Conservation (phyloP, 2,113 vertebrate genomes). For the Sander vitreus region DNA sequence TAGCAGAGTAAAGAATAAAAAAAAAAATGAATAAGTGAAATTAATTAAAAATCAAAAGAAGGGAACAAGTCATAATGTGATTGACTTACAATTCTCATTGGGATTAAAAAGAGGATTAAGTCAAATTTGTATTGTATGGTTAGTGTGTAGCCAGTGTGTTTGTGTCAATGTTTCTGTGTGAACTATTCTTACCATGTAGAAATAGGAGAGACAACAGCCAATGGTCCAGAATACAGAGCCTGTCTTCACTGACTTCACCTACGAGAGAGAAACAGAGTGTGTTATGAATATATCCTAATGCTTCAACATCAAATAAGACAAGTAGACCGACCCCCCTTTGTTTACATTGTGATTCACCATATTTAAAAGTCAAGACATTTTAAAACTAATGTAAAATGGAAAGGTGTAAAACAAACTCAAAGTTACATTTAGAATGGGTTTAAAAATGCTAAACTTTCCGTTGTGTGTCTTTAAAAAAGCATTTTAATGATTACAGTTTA, state of each 20-base stretch:
- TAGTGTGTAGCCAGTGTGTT: background rate
- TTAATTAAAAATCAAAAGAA: background rate
- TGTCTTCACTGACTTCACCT: slow-evolving; percentile 98
- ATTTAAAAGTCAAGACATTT: background rate
- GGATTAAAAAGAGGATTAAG: background rate
- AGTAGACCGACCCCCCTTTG: background rate
- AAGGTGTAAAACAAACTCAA: background rate
- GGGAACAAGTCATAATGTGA: background rate
- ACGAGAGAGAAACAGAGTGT: slow-evolving; percentile 58
- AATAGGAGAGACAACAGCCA: slow-evolving; percentile 96
- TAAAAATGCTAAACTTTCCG: background rate
- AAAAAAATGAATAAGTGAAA: background rate
- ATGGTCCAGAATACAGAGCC: slow-evolving; percentile 97
- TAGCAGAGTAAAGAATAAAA: background rate
- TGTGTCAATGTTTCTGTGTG: slow-evolving; percentile 1
- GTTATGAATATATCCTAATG: background rate
- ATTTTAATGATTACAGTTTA: slow-evolving; percentile 6
- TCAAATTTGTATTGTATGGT: background rate
- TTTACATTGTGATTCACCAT: background rate
- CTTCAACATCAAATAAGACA: slow-evolving; percentile 25
- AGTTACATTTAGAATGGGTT: too few species aligned
- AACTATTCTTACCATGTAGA: slow-evolving; percentile 93
- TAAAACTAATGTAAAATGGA: background rate
- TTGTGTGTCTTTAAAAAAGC: slow-evolving; percentile 9
- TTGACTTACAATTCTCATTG: background rate